A percentile compares a stretch with the other conserved stretches of the same genome.
Conservation (phyloP, 2,113 vertebrate genomes). For the Pelecanus crispus region DNA sequence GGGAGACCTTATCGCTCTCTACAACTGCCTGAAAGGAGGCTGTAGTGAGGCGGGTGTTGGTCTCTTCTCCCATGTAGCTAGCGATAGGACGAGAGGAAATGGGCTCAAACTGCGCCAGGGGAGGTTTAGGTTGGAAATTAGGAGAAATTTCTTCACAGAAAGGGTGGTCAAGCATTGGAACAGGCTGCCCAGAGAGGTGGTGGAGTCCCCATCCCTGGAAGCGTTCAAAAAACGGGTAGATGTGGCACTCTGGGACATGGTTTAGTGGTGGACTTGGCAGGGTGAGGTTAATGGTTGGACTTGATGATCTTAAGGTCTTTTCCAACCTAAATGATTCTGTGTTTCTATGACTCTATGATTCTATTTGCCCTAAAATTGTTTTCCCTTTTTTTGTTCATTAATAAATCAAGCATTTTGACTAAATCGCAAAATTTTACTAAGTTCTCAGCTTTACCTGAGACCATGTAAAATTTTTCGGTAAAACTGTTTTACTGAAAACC, state of each 20-base stretch:
- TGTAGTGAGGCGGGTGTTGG: neutral
- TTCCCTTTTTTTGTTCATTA: neutral
- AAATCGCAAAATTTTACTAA: neutral
- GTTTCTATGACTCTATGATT: neutral
- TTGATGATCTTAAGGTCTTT: neutral
- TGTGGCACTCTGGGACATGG: no score
- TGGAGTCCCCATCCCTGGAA: no score
- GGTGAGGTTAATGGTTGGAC: neutral
- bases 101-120: neutral
- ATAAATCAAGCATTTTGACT: neutral
- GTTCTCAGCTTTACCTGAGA: neutral
- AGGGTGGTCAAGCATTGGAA: no score
- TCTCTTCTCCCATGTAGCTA: neutral
- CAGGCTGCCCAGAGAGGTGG: no score
- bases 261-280: neutral
- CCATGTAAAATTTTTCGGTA: fast-evolving
- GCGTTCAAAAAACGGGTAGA: no score
- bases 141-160: neutral
- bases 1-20: neutral
- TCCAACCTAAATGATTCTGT: neutral
- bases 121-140: neutral
- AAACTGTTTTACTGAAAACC: neutral
- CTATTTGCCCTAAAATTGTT: neutral
- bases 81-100: neutral
- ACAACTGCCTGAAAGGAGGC: neutral